A percentile compares a stretch with the other conserved stretches of the same genome.
These are phyloP conservation scores for Boulengeromyrus knoepffleri DNA, from an alignment of 2,113 vertebrate genomes.

Conservation along the genomic window DNA sequence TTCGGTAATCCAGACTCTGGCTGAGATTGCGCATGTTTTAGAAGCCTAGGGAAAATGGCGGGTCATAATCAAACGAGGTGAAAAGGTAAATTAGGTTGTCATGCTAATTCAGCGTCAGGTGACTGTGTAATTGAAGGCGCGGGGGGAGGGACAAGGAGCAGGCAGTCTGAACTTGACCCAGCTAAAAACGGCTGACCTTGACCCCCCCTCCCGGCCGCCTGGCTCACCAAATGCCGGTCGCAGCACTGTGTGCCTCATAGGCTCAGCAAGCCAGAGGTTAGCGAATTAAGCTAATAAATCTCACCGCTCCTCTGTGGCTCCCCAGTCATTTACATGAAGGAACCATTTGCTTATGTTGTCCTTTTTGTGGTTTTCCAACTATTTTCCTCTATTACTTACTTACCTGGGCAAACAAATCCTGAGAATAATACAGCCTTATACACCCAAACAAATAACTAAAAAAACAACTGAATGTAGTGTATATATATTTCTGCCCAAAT, in stretches of 20 bases:
- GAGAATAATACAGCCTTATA: neutral
- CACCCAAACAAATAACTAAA: neutral
- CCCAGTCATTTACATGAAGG: constrained; percentile 27
- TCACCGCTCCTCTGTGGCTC: constrained; percentile 30
- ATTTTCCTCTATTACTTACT: neutral
- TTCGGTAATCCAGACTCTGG: constrained; percentile 27
- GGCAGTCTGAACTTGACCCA: constrained; percentile 64
- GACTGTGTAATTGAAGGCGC: constrained; percentile 65
- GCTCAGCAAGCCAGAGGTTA: constrained; percentile 39
- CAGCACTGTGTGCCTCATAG: constrained; percentile 2
- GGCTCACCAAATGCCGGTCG: constrained; percentile 2
- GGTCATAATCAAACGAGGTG: constrained; percentile 41
- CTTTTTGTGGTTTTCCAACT: neutral
- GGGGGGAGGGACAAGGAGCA: constrained; percentile 45
- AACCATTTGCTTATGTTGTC: constrained; percentile 2
- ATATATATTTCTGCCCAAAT: neutral
- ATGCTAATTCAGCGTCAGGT: constrained; percentile 65
- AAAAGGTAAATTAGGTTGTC: constrained; percentile 62
- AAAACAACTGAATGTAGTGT: neutral
- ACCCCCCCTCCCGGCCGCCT: constrained; percentile 33
- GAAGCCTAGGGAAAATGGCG: constrained; percentile 12
- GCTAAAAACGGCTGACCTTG: constrained; percentile 63
- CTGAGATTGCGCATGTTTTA: neutral
- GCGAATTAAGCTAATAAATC: constrained; percentile 60
- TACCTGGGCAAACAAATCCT: neutral